A percentile compares a stretch with the other conserved stretches of the same genome.
phyloP scores from a whole-genome alignment of 2,888 invertebrate species.

The Scelioninae gen. 1 region DNA sequence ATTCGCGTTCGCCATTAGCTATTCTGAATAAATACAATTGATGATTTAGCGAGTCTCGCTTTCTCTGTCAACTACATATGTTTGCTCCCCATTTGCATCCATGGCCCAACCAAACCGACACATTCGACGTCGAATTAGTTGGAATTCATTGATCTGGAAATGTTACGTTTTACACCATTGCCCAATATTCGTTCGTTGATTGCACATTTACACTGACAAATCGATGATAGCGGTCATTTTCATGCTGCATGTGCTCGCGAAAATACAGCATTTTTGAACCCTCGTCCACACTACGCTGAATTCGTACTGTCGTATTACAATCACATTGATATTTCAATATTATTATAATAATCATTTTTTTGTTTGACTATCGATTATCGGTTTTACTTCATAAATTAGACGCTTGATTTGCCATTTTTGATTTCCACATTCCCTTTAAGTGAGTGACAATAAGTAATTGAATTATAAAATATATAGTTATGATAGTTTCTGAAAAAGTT shows the following conservation, averaged over 20 bases:
- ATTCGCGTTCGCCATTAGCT: constrained; percentile 65
- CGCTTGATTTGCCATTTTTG: no score
- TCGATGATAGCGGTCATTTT: constrained; percentile 67
- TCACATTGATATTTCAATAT: no score
- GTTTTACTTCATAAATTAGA: no score
- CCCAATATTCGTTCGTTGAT: constrained; percentile 70
- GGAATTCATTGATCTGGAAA: constrained; percentile 72
- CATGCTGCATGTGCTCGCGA: constrained; percentile 42
- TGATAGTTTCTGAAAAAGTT: no score
- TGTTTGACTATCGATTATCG: no score
- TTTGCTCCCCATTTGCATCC: constrained; percentile 62
- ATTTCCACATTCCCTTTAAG: no score
- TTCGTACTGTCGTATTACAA: no score
- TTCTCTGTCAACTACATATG: constrained; percentile 69
- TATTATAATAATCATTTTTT: no score
- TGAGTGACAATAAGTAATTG: no score
- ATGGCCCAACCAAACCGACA: constrained; percentile 60
- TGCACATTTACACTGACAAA: constrained; percentile 70
- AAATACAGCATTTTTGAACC: no score
- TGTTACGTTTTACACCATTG: constrained; percentile 70
- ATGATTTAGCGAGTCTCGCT: constrained; percentile 69
- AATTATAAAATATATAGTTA: no score
- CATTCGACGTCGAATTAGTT: constrained; percentile 69
- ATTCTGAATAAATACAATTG: constrained; percentile 72
- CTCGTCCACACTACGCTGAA: no score